phyloP scores from a whole-genome alignment of 2,888 invertebrate species.

The Dynastes maya region DNA sequence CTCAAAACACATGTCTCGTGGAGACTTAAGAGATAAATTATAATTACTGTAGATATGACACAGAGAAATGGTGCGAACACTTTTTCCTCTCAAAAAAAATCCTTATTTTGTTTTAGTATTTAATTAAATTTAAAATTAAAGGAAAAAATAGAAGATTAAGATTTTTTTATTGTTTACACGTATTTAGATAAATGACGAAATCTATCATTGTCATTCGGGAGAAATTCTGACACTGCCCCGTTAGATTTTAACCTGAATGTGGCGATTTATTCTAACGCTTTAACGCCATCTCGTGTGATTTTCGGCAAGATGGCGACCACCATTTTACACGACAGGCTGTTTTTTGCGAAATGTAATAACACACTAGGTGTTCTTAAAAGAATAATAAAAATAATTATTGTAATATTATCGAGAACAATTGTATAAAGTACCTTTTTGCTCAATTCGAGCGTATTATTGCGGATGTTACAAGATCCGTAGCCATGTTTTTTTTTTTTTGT shows the following conservation, averaged over 20 bases:
- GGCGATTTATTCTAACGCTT: constrained; percentile 70
- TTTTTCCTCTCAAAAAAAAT: constrained; percentile 1
- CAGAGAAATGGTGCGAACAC: constrained; percentile 17
- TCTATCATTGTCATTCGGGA: constrained; percentile 24
- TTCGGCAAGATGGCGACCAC: constrained; percentile 62
- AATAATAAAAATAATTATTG: constrained; percentile 39
- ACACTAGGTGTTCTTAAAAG: constrained; percentile 66
- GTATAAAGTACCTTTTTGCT: constrained; percentile 62
- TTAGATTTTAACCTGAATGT: constrained; percentile 49
- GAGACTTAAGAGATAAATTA: neutral
- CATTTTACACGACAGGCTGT: constrained; percentile 71
- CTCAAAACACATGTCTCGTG: constrained; percentile 46
- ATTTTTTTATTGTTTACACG: constrained; percentile 18
- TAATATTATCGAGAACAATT: constrained; percentile 54
- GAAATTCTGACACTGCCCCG: constrained; percentile 58
- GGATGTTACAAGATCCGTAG: constrained; percentile 54
- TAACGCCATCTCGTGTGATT: constrained; percentile 63
- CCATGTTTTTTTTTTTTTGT: constrained; percentile 56
- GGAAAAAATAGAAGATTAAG: neutral
- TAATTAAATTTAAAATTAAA: constrained; percentile 4
- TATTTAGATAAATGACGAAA: constrained; percentile 24
- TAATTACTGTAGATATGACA: neutral
- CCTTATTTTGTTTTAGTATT: constrained; percentile 11
- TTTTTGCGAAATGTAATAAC: constrained; percentile 62
- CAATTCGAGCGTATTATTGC: constrained; percentile 30